Conservation (phyloP, 2,113 vertebrate genomes). For the Cochlearius cochlearius region DNA sequence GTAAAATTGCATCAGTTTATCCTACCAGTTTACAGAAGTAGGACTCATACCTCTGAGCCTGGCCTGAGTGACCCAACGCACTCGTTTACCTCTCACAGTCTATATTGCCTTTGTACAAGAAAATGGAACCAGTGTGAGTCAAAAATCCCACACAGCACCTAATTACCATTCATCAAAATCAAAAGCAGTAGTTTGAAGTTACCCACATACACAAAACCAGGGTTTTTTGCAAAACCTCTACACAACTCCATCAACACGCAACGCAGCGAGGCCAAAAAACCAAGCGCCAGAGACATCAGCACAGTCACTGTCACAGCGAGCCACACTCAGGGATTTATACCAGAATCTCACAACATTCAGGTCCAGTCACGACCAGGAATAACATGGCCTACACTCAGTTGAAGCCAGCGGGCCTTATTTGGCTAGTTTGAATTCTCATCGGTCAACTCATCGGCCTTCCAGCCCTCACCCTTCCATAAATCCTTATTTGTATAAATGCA, state of each 20-base stretch:
- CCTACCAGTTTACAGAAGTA: background rate
- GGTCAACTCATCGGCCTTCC: background rate
- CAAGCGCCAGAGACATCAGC: background rate
- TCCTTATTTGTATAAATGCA: background rate
- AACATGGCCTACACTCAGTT: background rate
- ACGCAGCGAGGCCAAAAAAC: background rate
- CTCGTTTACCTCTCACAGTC: background rate
- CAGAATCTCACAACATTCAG: background rate
- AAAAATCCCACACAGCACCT: background rate
- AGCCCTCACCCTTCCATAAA: background rate
- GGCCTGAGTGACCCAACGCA: background rate
- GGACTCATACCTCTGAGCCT: background rate
- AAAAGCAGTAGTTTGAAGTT: background rate
- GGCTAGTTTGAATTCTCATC: background rate
- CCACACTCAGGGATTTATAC: too few relatives aligned
- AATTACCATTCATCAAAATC: background rate
- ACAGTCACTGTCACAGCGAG: accelerated
- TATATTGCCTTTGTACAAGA: background rate
- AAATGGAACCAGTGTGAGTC: background rate
- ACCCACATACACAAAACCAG: background rate
- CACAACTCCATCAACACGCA: background rate
- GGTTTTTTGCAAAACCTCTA: background rate
- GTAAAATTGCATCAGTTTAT: background rate
- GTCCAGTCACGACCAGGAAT: background rate
- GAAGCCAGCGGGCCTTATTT: background rate